Percentiles rank a stretch among this genome's conserved stretches.
phyloP scores from a whole-genome alignment of 2,888 invertebrate species.

The Sipha maydis region DNA sequence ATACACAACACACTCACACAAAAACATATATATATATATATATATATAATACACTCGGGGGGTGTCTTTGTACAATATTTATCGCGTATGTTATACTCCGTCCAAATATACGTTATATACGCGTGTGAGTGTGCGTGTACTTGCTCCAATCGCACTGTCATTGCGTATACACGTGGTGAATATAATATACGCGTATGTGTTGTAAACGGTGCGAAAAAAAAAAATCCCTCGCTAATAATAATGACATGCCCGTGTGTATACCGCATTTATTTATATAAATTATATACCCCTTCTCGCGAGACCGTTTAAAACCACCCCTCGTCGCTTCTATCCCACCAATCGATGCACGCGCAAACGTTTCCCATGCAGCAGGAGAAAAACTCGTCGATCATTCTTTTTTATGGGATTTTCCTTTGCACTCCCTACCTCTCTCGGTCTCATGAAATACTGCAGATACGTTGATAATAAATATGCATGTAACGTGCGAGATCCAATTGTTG shows the following conservation, averaged over 20 bases:
- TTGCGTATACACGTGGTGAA: not conserved
- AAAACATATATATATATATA: not conserved
- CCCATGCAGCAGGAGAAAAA: slow-evolving; percentile 1
- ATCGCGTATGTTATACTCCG: not conserved
- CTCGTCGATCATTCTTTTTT: slow-evolving; percentile 33
- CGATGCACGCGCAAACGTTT: not conserved
- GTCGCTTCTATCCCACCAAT: not conserved
- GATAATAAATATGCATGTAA: not conserved
- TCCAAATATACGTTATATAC: not conserved
- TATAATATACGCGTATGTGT: not conserved
- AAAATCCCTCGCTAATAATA: slow-evolving; percentile 41
- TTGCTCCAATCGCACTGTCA: not conserved
- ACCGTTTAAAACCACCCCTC: slow-evolving; percentile 46
- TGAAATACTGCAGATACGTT: not conserved
- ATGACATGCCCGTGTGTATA: slow-evolving; percentile 15
- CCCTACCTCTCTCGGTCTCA: not conserved
- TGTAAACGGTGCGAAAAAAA: slow-evolving; percentile 19
- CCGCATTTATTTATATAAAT: slow-evolving; percentile 13
- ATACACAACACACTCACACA: too few relatives aligned
- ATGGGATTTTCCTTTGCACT: not conserved
- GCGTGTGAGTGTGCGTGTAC: not conserved
- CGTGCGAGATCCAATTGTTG: not conserved
- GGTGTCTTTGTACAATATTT: slow-evolving; percentile 36
- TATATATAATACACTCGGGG: not conserved
- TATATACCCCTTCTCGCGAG: slow-evolving; percentile 37